These are phyloP conservation scores for Ailurus styani DNA, from an alignment of 2,113 vertebrate genomes.

Conservation along the genomic window DNA sequence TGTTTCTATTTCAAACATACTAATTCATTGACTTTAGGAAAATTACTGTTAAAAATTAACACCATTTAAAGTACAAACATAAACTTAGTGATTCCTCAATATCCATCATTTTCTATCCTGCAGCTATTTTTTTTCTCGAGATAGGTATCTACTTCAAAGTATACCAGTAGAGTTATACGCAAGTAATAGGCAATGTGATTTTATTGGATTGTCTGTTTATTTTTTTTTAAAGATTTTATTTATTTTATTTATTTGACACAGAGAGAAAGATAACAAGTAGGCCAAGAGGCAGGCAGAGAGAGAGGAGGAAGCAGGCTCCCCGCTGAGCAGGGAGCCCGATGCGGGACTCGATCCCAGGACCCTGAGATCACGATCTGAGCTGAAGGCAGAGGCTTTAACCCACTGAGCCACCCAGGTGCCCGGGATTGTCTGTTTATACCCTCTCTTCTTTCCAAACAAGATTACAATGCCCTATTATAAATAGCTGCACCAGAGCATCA, in stretches of 20 bases:
- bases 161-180: neutral
- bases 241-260: too few species aligned
- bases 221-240: too few species aligned
- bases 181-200: neutral
- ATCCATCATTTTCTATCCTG: neutral
- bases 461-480: neutral
- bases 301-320: too few species aligned
- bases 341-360: too few species aligned
- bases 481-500: neutral
- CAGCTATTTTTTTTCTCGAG: neutral
- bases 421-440: neutral
- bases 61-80: neutral
- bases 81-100: neutral
- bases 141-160: neutral
- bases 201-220: neutral
- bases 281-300: too few species aligned
- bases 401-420: too few species aligned
- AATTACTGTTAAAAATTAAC: neutral
- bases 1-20: conserved; percentile 22
- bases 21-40: neutral
- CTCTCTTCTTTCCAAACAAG: neutral
- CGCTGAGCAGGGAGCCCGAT: too few species aligned
- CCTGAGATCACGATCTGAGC: too few species aligned
- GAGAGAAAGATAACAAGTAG: too few species aligned
- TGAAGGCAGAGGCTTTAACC: too few species aligned